Conservation (phyloP, 2,888 invertebrate genomes). For the Lordiphosa fenestrarum region DNA sequence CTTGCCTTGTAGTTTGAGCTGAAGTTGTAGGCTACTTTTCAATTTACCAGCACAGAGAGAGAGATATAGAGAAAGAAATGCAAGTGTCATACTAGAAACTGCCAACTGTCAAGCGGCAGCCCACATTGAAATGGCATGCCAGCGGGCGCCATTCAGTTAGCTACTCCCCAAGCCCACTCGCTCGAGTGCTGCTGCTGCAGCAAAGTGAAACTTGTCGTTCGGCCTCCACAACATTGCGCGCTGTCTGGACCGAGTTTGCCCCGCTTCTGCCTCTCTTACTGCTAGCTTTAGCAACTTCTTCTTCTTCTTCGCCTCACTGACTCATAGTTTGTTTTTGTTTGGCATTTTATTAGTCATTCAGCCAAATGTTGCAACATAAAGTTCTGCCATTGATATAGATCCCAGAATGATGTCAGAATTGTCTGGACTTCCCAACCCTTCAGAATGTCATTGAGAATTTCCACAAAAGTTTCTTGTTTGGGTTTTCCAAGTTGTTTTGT, state of each 20-base stretch:
- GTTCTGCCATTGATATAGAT: slow-evolving; percentile 16
- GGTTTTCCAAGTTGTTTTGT: slow-evolving; percentile 16
- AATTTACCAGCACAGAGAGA: no score
- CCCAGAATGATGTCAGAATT: slow-evolving; percentile 31
- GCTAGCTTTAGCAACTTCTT: neutral
- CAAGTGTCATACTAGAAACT: slow-evolving; percentile 3
- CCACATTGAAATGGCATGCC: slow-evolving; percentile 8
- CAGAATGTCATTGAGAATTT: slow-evolving; percentile 36
- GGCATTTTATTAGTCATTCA: slow-evolving; percentile 54
- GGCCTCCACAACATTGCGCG: slow-evolving; percentile 9
- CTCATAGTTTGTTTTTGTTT: slow-evolving; percentile 28
- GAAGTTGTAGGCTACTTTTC: no score
- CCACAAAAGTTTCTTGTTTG: slow-evolving; percentile 29
- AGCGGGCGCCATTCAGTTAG: slow-evolving; percentile 14
- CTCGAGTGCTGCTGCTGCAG: slow-evolving; percentile 9
- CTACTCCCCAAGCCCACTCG: slow-evolving; percentile 18
- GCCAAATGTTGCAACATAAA: slow-evolving; percentile 49
- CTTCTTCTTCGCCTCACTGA: slow-evolving; percentile 25
- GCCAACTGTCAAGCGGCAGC: slow-evolving; percentile 25
- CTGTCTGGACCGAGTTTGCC: slow-evolving; percentile 6
- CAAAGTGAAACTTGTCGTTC: slow-evolving; percentile 20
- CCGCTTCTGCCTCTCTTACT: neutral
- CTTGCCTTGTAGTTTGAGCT: no score
- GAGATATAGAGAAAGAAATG: neutral
- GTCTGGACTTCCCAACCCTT: slow-evolving; percentile 22